Percentiles rank a stretch among this genome's conserved stretches.
These are phyloP conservation scores for Thalassoma bifasciatum DNA, from an alignment of 2,113 vertebrate species.

Conservation along the genomic window DNA sequence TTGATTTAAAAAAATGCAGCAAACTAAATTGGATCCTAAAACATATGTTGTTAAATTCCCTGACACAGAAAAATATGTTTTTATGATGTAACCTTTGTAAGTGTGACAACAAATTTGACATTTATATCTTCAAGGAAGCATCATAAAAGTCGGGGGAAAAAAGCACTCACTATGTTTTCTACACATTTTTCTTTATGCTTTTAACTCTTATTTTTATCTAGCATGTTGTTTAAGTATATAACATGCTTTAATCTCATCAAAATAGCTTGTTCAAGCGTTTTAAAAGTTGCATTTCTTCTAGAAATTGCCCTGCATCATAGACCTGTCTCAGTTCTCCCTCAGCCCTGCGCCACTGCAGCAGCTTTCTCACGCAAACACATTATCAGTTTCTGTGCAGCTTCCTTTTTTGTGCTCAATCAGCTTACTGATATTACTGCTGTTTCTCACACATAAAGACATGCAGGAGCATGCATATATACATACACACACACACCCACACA, in stretches of 20 bases:
- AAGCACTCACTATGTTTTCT: neutral
- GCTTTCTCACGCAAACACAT: constrained; percentile 66
- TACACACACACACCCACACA: neutral
- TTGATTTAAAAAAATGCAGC: too few relatives aligned
- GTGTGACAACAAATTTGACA: too few relatives aligned
- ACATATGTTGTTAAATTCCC: too few relatives aligned
- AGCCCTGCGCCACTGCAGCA: constrained; percentile 11
- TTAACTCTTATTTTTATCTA: neutral
- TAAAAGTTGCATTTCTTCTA: neutral
- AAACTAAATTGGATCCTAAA: too few relatives aligned
- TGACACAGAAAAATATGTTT: too few relatives aligned
- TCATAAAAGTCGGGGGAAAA: neutral
- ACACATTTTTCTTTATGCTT: neutral
- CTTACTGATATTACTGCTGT: constrained; percentile 46
- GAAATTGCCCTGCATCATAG: neutral
- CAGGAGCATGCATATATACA: constrained; percentile 15
- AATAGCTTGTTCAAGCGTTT: too few relatives aligned
- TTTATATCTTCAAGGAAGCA: too few relatives aligned
- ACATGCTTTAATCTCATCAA: neutral
- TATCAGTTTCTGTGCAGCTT: constrained; percentile 75
- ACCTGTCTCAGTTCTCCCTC: neutral
- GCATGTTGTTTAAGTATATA: neutral
- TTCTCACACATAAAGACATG: constrained; percentile 36
- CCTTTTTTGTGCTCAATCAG: constrained; percentile 66
- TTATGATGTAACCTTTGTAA: too few relatives aligned